Evolutionary conservation across 2,888 invertebrate genomes (phyloP).

Genomic region (Tridacna gigas): DNA sequence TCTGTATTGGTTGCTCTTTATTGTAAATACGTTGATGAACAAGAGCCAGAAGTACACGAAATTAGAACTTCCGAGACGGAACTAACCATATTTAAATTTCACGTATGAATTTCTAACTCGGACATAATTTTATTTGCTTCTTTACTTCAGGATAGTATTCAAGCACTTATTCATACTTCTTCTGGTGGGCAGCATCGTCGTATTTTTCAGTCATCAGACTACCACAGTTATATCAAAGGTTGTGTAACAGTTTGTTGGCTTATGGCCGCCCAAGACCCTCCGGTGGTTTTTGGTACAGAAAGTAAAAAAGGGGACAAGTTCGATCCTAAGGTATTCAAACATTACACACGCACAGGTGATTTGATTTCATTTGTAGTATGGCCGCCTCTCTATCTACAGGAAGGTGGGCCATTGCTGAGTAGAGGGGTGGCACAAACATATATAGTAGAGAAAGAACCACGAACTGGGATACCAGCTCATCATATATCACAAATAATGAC

Average conservation of each 20-base stretch:
- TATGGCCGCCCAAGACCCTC: constrained; percentile 23
- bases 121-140: no score
- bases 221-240: background rate
- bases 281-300: background rate
- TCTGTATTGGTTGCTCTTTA: no score
- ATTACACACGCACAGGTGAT: constrained; percentile 19
- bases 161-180: no score
- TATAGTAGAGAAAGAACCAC: background rate
- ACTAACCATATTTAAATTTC: background rate
- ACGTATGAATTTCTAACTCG: no score
- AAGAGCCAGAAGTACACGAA: no score
- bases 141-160: no score
- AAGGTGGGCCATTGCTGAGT: constrained; percentile 2
- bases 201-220: background rate
- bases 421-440: constrained; percentile 21
- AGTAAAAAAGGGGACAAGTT: background rate
- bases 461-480: no score
- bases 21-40: no score
- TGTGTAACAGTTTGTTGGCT: constrained; percentile 28
- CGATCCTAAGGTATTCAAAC: background rate
- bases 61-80: background rate
- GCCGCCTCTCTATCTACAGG: constrained; percentile 13
- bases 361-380: constrained; percentile 10
- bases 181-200: background rate
- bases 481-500: no score